These are phyloP conservation scores for Aricia agestis DNA, from an alignment of 1,140 invertebrate genomes.

Conservation along the genomic window DNA sequence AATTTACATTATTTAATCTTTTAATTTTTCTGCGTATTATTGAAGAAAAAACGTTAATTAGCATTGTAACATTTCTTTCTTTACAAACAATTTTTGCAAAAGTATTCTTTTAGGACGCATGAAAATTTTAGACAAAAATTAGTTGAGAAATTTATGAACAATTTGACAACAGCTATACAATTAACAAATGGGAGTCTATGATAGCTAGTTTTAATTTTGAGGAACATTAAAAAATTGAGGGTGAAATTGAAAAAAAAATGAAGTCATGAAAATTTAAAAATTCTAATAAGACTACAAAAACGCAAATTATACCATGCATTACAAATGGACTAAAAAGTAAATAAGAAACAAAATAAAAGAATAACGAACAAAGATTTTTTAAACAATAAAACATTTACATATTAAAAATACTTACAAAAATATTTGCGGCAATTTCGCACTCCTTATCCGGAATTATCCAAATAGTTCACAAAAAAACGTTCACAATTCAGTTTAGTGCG, in stretches of 20 bases:
- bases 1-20: too few species aligned
- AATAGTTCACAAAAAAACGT: constrained; percentile 56
- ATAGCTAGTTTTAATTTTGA: background rate
- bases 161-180: background rate
- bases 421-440: constrained; percentile 70
- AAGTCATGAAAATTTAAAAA: background rate
- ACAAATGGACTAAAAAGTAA: constrained; percentile 30
- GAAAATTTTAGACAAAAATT: background rate
- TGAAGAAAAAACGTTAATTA: background rate
- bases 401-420: constrained; percentile 67
- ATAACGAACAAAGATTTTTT: background rate
- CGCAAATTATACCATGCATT: constrained; percentile 32
- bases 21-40: too few species aligned
- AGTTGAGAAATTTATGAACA: background rate
- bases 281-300: constrained; percentile 35
- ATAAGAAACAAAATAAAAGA: constrained; percentile 12
- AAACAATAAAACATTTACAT: background rate
- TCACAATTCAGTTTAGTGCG: constrained; percentile 47
- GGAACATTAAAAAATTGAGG: background rate
- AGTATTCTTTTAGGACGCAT: background rate
- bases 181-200: background rate
- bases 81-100: background rate
- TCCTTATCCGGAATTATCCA: constrained; percentile 72
- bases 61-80: background rate
- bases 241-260: background rate